Evolutionary conservation across 2,797 vertebrate species (phyloP).

Genomic region (Acanthopagrus latus): DNA sequence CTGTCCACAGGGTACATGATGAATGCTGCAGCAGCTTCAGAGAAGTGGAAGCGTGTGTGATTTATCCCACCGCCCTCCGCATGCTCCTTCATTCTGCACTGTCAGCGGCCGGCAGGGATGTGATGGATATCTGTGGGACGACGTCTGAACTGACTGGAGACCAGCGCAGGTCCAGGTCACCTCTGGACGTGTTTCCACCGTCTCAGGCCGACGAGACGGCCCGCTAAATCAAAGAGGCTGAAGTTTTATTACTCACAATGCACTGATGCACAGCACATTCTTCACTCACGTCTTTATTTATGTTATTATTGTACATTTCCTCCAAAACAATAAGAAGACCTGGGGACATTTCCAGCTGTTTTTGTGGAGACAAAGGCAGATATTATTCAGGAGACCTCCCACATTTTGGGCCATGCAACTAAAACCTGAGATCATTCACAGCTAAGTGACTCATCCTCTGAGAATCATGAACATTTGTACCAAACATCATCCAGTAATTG

Average conservation of each 20-base stretch:
- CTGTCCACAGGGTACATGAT: background rate
- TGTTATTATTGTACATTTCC: background rate
- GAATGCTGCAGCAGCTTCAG: conserved; percentile 38
- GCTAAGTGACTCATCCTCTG: no score
- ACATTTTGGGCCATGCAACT: no score
- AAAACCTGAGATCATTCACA: no score
- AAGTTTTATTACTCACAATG: conserved; percentile 20
- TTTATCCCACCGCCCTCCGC: conserved; percentile 37
- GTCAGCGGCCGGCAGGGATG: conserved; percentile 3
- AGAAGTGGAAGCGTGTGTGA: conserved; percentile 7
- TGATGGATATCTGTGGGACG: conserved; percentile 41
- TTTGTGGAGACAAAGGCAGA: no score
- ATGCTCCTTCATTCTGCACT: background rate
- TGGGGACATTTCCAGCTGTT: no score
- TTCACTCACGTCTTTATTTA: background rate
- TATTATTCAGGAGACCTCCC: no score
- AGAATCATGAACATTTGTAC: no score
- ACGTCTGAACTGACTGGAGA: conserved; percentile 29
- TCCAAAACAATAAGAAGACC: background rate
- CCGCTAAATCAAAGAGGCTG: conserved; percentile 7
- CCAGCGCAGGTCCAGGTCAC: conserved; percentile 31
- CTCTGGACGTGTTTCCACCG: conserved; percentile 17
- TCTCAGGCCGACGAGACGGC: background rate
- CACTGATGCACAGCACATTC: background rate
- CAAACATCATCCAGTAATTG: no score